Percentiles rank a stretch among this genome's conserved stretches.
Evolutionary conservation across 2,888 invertebrate species (phyloP).

Genomic region (Pyrrhia umbra): DNA sequence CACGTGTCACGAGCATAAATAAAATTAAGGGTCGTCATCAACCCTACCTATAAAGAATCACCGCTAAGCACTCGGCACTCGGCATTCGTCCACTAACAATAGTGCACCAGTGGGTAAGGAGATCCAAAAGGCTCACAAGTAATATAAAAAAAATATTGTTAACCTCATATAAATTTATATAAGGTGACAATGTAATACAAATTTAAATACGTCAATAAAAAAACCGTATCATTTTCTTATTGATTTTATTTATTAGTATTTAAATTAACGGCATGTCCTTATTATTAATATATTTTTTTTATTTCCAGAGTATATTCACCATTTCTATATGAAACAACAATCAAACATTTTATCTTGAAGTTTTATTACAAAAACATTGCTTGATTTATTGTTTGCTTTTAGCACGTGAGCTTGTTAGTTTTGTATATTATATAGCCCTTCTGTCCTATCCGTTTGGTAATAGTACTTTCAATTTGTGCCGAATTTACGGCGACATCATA

Average conservation of each 20-base stretch:
- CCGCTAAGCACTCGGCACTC: conserved; percentile 46
- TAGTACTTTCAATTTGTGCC: conserved; percentile 83
- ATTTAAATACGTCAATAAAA: too few relatives aligned
- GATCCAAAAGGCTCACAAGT: conserved; percentile 31
- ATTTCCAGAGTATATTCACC: too few relatives aligned
- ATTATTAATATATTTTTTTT: too few relatives aligned
- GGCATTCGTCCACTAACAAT: conserved; percentile 57
- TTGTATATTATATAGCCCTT: conserved; percentile 16
- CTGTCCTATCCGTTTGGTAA: conserved; percentile 56
- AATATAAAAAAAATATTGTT: not conserved
- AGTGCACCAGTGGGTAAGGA: conserved; percentile 37
- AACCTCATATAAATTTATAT: too few relatives aligned
- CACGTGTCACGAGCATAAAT: conserved; percentile 84
- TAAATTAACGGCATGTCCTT: too few relatives aligned
- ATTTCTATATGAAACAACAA: too few relatives aligned
- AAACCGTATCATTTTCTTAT: too few relatives aligned
- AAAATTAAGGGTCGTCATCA: conserved; percentile 81
- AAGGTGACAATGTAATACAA: too few relatives aligned
- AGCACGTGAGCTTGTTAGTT: not conserved
- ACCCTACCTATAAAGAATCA: conserved; percentile 64
- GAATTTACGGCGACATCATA: conserved; percentile 73
- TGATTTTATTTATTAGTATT: too few relatives aligned
- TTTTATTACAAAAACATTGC: too few relatives aligned
- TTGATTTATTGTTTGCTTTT: not conserved
- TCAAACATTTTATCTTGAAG: too few relatives aligned